Evolutionary conservation across 2,113 vertebrate species (phyloP), one percentile per base, ranked within the genome.

Genomic region (Odocoileus virginianus): DNA sequence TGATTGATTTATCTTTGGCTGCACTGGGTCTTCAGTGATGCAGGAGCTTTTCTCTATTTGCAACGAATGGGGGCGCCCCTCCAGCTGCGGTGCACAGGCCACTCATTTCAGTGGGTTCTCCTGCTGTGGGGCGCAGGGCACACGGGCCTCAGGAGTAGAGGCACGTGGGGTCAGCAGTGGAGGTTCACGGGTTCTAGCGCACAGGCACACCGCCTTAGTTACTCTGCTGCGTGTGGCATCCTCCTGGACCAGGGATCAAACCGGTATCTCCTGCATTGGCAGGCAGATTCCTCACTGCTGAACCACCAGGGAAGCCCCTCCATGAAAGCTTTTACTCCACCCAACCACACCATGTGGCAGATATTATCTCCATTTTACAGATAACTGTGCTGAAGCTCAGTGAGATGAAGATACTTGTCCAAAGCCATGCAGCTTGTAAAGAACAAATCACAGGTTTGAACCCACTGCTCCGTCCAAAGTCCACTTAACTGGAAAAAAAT

Each of bases 341-440:
- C 28, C 25, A 78, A 11, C 9, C 60, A 57, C 28, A 33, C 7
- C 17, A 4, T 27, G 16, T 76, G 23, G 50, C 43, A 55, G 33
- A 25, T 27, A 45, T 47, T 92, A 21, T 78, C 33, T 93, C 25
- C 25, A n/a, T 47, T 96, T 60, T 67, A 28, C 4, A 81, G 61
- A 45, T 76, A 92, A 64, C 5, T n/a, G 0, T 57, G 78, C 23
- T 88, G 89, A 95, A 89, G 40, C 43, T 81, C 81, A 67, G n/a
- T 25, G 71, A 78, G 19, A 16, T 84, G 67, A 91, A 60, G 47
- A 71, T 19, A 45, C 23, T 36, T 40, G 11, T 30, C 11, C 43
- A 76, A 90, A 94, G 40, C 11, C 64, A 76, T 21, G 91, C 3
- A 47, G 21, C 25, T 36, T 81, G 1, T 40, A 16, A 86, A 87